These are phyloP conservation scores for Troides helena DNA, from an alignment of 2,888 invertebrate genomes.

Conservation along the genomic window DNA sequence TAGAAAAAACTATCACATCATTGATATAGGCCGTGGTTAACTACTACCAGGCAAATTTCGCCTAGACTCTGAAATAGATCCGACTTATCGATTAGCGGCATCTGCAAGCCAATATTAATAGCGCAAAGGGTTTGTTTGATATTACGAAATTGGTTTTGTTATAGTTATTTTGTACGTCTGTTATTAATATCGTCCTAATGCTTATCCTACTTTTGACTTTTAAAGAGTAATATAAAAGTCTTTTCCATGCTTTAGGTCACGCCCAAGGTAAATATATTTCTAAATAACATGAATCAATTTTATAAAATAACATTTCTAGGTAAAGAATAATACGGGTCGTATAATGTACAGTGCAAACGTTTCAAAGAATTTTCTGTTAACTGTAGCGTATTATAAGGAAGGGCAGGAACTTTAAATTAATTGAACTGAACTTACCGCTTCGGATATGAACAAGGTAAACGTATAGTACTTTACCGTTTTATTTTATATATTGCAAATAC, in stretches of 20 bases:
- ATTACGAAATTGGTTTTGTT: background rate
- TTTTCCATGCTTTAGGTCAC: no score
- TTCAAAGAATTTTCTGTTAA: conserved; percentile 14
- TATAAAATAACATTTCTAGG: background rate
- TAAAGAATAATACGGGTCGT: background rate
- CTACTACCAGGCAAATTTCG: no score
- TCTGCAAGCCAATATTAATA: conserved; percentile 29
- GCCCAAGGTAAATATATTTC: no score
- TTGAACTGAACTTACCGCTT: conserved; percentile 15
- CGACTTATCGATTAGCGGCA: conserved; percentile 11
- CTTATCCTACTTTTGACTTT: no score
- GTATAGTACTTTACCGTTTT: background rate
- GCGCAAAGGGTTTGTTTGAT: conserved; percentile 29
- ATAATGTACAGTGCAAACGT: background rate
- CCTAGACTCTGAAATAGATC: conserved; percentile 14
- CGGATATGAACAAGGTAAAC: conserved; percentile 18
- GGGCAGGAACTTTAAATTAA: conserved; percentile 28
- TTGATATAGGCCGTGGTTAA: no score
- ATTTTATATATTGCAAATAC: background rate
- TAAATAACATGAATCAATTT: no score
- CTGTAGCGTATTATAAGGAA: conserved; percentile 17
- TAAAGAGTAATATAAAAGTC: no score
- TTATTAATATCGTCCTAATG: no score
- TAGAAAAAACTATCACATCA: no score
- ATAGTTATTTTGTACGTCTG: no score